Conservation (phyloP, 2,113 vertebrate genomes). For the Toxotes jaculatrix region DNA sequence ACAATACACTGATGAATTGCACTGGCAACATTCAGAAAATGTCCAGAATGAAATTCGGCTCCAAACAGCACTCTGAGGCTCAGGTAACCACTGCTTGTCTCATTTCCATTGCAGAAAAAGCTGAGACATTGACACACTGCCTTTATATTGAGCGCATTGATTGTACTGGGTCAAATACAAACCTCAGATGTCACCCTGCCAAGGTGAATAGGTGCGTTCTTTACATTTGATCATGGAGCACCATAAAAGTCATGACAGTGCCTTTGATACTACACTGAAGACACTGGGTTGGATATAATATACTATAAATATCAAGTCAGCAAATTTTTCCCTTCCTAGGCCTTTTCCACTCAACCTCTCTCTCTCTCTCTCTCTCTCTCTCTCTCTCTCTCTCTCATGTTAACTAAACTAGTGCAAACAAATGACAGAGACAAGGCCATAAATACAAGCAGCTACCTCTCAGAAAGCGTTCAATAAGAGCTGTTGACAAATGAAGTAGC, state of each 20-base stretch:
- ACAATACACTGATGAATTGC: constrained; percentile 26
- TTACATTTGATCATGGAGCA: background rate
- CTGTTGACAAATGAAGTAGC: constrained; percentile 78
- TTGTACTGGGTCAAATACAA: background rate
- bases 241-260: background rate
- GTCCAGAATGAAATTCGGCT: constrained; percentile 20
- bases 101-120: background rate
- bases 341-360: background rate
- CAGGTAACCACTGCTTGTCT: background rate
- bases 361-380: constrained; percentile 14
- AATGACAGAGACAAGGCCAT: constrained; percentile 67
- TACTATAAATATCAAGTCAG: background rate
- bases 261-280: background rate
- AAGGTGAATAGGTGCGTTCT: background rate
- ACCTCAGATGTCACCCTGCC: background rate
- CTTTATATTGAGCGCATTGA: constrained; percentile 15
- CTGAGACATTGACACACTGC: constrained; percentile 8
- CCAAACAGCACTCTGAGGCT: background rate
- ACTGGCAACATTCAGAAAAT: constrained; percentile 10
- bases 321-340: constrained; percentile 10
- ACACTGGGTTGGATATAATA: background rate
- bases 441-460: constrained; percentile 72
- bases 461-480: constrained; percentile 75
- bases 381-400: constrained; percentile 29
- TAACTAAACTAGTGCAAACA: constrained; percentile 63